Percentiles rank a stretch among this genome's conserved stretches.
phyloP scores from a whole-genome alignment of 2,113 vertebrate species.

The Vicugna pacos region DNA sequence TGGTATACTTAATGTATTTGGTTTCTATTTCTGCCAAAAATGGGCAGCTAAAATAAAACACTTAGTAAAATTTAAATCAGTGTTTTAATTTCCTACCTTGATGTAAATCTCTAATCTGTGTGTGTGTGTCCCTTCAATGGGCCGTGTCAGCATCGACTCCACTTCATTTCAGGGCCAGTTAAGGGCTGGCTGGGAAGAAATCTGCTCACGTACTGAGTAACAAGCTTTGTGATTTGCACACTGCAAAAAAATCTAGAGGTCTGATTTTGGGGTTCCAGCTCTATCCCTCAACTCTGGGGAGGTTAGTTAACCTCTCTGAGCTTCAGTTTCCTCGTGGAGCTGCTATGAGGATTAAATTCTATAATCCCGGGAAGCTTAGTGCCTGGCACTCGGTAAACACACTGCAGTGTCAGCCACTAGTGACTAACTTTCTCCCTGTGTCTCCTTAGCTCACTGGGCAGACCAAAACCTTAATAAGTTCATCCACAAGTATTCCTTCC shows the following conservation, averaged over 20 bases:
- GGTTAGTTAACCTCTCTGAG: not conserved
- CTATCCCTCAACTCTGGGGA: not conserved
- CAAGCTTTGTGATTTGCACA: constrained; percentile 55
- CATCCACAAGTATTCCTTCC: constrained; percentile 17
- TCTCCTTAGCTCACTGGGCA: not conserved
- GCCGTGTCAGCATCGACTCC: constrained; percentile 68
- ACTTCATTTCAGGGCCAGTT: constrained; percentile 58
- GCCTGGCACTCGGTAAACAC: not conserved
- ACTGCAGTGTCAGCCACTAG: not conserved
- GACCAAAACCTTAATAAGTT: not conserved
- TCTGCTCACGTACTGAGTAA: constrained; percentile 66
- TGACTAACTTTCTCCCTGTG: not conserved
- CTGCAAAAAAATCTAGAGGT: constrained; percentile 35
- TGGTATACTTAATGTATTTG: constrained; percentile 62
- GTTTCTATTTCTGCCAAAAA: constrained; percentile 76
- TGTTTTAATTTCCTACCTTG: constrained; percentile 79
- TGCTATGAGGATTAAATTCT: not conserved
- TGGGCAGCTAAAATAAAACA: constrained; percentile 75
- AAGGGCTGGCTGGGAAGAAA: constrained; percentile 70
- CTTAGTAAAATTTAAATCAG: constrained; percentile 77
- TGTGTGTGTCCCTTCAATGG: constrained; percentile 76
- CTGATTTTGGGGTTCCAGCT: not conserved
- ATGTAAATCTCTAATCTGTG: constrained; percentile 79
- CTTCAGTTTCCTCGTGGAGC: not conserved
- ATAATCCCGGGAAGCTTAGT: not conserved